Percentiles rank a stretch among this genome's conserved stretches.
Conservation (phyloP, 2,888 invertebrate genomes). For the Sinotaia quadrata region DNA sequence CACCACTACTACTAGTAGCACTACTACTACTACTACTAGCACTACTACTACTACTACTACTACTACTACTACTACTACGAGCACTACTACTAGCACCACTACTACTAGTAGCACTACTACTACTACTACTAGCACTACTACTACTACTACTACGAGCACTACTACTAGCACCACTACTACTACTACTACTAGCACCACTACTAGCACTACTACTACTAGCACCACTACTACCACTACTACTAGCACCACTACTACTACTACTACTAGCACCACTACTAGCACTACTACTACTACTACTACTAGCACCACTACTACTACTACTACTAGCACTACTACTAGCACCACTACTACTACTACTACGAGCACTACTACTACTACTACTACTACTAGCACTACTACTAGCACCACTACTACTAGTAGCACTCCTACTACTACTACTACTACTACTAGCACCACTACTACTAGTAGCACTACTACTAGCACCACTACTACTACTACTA, state of each 20-base stretch:
- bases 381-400: not conserved
- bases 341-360: no score
- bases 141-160: no score
- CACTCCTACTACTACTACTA: no score
- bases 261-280: constrained; percentile 2
- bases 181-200: not conserved
- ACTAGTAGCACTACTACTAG: no score
- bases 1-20: not conserved
- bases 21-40: not conserved
- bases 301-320: not conserved
- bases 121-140: constrained; percentile 3
- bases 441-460: constrained; percentile 1
- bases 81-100: not conserved
- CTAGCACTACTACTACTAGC: not conserved
- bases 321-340: not conserved
- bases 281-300: constrained; percentile 1
- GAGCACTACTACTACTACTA: not conserved
- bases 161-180: constrained; percentile 2
- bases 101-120: not conserved
- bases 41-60: not conserved
- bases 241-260: not conserved
- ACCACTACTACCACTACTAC: not conserved
- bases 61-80: not conserved
- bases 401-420: not conserved
- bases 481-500: no score